These are phyloP conservation scores for Scolopax bukidnonensis DNA, from an alignment of 2,797 vertebrate genomes.

Conservation along the genomic window DNA sequence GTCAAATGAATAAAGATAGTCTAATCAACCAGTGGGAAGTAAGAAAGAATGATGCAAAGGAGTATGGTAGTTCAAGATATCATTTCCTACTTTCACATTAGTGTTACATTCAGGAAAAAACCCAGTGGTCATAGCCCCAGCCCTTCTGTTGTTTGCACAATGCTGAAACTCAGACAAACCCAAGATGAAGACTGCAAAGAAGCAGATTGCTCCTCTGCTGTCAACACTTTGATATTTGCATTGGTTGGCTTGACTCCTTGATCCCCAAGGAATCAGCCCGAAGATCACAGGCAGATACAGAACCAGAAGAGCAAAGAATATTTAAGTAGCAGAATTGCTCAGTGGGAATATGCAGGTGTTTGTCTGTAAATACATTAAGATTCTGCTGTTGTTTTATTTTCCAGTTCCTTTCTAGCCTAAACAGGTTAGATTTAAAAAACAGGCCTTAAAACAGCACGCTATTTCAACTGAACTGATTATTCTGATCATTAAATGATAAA, in stretches of 20 bases:
- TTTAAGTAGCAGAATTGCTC: conserved; percentile 21
- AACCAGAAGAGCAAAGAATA: conserved; percentile 38
- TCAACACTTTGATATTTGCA: conserved; percentile 38
- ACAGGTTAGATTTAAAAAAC: not conserved
- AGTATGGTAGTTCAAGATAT: fast-evolving
- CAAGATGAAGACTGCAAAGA: not conserved
- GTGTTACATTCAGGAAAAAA: not conserved
- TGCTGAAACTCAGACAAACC: not conserved
- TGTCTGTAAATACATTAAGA: not conserved
- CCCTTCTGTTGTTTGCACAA: not conserved
- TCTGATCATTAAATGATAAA: not conserved
- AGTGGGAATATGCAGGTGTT: conserved; percentile 24
- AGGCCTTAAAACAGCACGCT: not conserved
- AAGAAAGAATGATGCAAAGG: not conserved
- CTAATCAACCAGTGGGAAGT: not conserved
- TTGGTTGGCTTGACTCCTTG: conserved; percentile 27
- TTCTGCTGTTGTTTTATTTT: not conserved
- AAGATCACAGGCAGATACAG: conserved; percentile 30
- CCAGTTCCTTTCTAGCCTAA: not conserved
- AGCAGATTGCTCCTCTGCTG: conserved; percentile 3
- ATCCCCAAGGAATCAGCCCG: not conserved
- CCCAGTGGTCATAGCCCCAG: not conserved
- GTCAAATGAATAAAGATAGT: not conserved
- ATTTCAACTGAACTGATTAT: not conserved
- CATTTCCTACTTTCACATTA: fast-evolving